These are phyloP conservation scores for Xestia rhomboidea DNA, from an alignment of 2,888 invertebrate genomes.

Conservation along the genomic window DNA sequence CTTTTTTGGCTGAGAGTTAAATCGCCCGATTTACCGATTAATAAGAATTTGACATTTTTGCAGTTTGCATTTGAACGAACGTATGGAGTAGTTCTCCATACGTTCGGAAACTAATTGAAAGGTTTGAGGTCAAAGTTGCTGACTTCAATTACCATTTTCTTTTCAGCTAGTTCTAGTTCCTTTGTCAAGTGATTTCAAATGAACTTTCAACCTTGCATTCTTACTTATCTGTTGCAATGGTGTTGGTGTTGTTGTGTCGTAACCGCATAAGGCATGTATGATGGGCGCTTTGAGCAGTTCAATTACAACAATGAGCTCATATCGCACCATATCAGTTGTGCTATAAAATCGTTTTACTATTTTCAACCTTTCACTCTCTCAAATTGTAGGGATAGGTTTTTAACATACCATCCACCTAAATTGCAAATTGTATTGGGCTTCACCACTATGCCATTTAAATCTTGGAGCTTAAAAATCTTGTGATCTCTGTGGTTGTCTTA, in stretches of 20 bases:
- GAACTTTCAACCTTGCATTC: conserved; percentile 18
- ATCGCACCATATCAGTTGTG: background rate
- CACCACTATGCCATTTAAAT: background rate
- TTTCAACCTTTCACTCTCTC: conserved; percentile 30
- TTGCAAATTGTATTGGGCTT: background rate
- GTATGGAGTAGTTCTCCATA: too few species aligned
- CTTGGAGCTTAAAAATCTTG: background rate
- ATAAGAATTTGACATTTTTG: background rate
- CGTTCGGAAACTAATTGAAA: too few species aligned
- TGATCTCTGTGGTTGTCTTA: background rate
- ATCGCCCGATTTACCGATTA: background rate
- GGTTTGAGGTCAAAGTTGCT: conserved; percentile 3
- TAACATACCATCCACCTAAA: background rate
- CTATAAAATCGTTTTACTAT: conserved; percentile 12
- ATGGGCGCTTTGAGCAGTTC: conserved; percentile 11
- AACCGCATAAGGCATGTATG: conserved; percentile 38
- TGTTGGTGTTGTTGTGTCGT: conserved; percentile 21
- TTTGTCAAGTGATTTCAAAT: conserved; percentile 20
- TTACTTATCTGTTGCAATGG: conserved; percentile 26
- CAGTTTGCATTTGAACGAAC: too few species aligned
- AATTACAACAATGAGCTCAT: conserved; percentile 35
- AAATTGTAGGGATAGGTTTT: background rate
- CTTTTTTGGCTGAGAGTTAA: background rate
- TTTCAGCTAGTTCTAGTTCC: background rate
- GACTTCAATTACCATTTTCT: background rate